Evolutionary conservation across 2,888 invertebrate genomes (phyloP), one percentile per base, ranked within the genome.

Genomic region (Leucophora obtusa): DNA sequence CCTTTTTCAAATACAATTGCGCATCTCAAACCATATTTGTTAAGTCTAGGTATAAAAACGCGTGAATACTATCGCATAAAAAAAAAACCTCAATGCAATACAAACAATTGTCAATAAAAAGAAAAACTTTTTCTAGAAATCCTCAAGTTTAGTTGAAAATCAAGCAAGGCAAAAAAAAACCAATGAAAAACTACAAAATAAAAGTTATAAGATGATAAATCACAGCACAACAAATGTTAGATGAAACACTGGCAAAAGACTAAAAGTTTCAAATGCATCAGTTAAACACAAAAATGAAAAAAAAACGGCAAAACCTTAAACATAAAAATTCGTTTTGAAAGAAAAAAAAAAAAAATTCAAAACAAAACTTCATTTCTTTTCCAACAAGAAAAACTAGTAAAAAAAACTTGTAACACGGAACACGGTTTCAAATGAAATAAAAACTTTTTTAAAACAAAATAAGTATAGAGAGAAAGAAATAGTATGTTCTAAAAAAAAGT

Each of bases 211-310:
- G 54, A 81, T 77, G 81, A 81, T 81, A 81, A 81, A 81, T 81
- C 81, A 76, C 77, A 73, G 77, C 60, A 81, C 65, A 77, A 60
- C 77, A 81, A 81, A 77, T 66, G 69, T 70, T 77, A 56, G 71
- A 73, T 77, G 60, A 38, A 77, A 65, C 68, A 70, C 69, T 69
- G 69, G 81, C 77, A 77, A 72, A 81, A 77, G 77, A 73, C 77
- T 65, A 73, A 80, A 80, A 81, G 65, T 81, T 81, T 72, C 59
- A 77, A 81, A 81, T 81, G 73, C 81, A 77, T 77, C 69, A 77
- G 81, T 60, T 77, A 43, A 73, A 58, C 14, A 28, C 33, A 35
- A 15, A 17, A 50, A 60, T n/a, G 17, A 15, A 59, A n/a, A 38
- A 21, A 11, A 28, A 6, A 62, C 10, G n/a, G 24, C 14, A 50